A percentile compares a stretch with the other conserved stretches of the same genome.
phyloP scores from a whole-genome alignment of 2,888 invertebrate species.

The Seira musarum region DNA sequence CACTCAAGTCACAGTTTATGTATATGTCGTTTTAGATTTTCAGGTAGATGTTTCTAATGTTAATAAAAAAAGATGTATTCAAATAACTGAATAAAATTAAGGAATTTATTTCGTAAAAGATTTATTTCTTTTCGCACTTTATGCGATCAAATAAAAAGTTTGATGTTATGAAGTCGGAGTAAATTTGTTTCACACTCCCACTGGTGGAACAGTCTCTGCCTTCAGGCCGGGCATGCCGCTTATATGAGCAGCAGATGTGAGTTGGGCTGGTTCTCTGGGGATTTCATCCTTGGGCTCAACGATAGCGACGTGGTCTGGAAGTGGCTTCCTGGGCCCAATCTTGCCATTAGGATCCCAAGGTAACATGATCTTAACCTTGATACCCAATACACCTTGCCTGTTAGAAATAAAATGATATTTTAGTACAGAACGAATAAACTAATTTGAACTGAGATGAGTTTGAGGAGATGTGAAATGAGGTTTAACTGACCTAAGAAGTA shows the following conservation, averaged over 20 bases:
- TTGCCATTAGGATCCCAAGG: constrained; percentile 98
- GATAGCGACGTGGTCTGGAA: constrained; percentile 98
- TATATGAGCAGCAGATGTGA: constrained; percentile 16
- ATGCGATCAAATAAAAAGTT: no score
- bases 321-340: constrained; percentile 96
- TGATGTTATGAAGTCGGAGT: not conserved
- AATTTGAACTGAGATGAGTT: not conserved
- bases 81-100: not conserved
- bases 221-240: constrained; percentile 34
- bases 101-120: not conserved
- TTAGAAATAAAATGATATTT: constrained; percentile 31
- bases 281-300: constrained; percentile 96
- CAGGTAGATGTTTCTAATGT: no score
- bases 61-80: not conserved
- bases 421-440: not conserved
- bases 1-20: no score
- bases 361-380: constrained; percentile 98
- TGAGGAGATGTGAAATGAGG: not conserved
- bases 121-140: not conserved
- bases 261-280: constrained; percentile 40
- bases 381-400: constrained; percentile 78
- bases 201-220: constrained; percentile 37
- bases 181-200: constrained; percentile 25
- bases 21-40: no score
- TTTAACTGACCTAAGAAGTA: constrained; percentile 94